Conservation (phyloP, 2,797 vertebrate genomes). For the Rhinoraja longicauda region DNA sequence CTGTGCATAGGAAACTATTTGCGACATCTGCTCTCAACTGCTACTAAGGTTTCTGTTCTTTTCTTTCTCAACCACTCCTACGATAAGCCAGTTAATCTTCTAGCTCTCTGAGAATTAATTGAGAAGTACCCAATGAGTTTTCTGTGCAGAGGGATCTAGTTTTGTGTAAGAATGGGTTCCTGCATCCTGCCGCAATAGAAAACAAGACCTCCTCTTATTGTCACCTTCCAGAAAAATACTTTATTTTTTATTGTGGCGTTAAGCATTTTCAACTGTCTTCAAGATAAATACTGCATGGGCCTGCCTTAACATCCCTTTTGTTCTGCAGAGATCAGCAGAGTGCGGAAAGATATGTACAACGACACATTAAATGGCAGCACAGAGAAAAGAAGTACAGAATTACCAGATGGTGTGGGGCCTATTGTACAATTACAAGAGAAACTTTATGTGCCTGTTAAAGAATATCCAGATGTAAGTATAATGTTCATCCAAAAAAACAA, state of each 20-base stretch:
- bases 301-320: conserved; percentile 41
- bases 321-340: conserved; percentile 90
- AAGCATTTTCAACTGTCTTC: not conserved
- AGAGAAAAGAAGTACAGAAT: conserved; percentile 86
- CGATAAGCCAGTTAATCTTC: not conserved
- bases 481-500: not conserved
- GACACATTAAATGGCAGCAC: conserved; percentile 94
- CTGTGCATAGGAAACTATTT: not conserved
- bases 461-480: conserved; percentile 93
- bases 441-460: conserved; percentile 98
- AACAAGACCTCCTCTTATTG: not conserved
- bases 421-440: conserved; percentile 98
- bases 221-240: not conserved
- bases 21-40: not conserved
- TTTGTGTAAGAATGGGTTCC: not conserved
- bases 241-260: not conserved
- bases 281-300: not conserved
- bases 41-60: not conserved
- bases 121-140: not conserved
- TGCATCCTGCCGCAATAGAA: not conserved
- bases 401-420: conserved; percentile 89
- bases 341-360: conserved; percentile 99
- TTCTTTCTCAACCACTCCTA: not conserved
- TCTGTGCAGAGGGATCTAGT: not conserved
- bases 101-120: not conserved